Base-by-base conservation (phyloP, 1,140 invertebrate genomes). In the Papilio glaucus region DNA sequence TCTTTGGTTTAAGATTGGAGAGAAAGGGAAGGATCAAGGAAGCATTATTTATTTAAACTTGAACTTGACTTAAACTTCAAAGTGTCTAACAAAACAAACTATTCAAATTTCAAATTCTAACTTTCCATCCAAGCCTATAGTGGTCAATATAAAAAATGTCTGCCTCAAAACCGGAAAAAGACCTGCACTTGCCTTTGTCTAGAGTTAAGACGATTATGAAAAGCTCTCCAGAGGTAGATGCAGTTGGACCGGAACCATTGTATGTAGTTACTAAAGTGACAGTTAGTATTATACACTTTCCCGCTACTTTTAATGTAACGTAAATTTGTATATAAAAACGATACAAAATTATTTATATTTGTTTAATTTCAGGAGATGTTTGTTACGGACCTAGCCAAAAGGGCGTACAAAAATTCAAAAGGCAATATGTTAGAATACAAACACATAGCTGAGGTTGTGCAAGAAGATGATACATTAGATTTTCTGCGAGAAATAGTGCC, bases 191-290 rank as follows among this genome's bases (percentile, higher is more conserved):
- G 72, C 96, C 96, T 0, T 89, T 97, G 73, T 95, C 95, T 24
- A 94, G 96, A 76, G 95, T 97, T 8, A 96, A 95, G 94, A 97
- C 96, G 49, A 97, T 97, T 71, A 97, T 97, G 96, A 97, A 97
- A 94, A 97, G 96, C 91, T 97, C 96, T 2, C 96, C 96, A 39
- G 96, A 97, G 83, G 96, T 97, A 0, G 96, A 97, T 75, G 95
- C 95, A 37, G 95, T 97, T 42, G 96, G 96, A 41, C 95, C 95
- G 82, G 96, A 97, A 87, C 95, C 96, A 13, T 91, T 97, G 18
- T 95, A 95, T 86, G 85, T 96, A 70, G 95, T 96, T 60, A 95
- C 95, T 8, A 96, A 96, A 95, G 96, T 96, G 26, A 96, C 96
- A 61, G 96, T 97, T 94, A 94, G 93, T 93, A 41, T 10, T 71